Base-by-base conservation (phyloP, 2,888 invertebrate species). In the Drosophila anomalipes region DNA sequence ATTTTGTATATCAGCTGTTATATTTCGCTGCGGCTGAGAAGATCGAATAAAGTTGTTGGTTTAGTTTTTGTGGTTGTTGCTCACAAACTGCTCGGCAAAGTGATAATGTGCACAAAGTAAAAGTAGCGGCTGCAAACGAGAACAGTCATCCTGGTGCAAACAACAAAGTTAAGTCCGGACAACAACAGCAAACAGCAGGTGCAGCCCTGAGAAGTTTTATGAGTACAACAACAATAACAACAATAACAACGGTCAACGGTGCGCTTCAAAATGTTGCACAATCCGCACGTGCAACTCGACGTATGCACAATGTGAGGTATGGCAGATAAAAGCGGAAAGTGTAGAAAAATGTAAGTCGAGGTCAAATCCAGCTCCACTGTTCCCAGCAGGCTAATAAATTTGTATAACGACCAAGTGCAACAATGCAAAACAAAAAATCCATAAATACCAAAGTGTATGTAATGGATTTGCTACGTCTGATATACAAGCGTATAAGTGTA, bases 41-140 rank as follows among this genome's bases (percentile, higher is more conserved):
- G 88, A 86, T 86, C 86, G 86, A 83, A 88, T 77, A 88, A 83
- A 88, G 82, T 88, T 86, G 58, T 32, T 33, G 44, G 14, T 30
- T 14, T 57, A 19, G 12, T 19, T 57, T 37, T 37, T 28, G 16
- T 26, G 35, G 22, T 69, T 54, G 62, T 69, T 76, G 52, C 62
- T 57, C 47, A 35, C 54, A 73, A 81, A 70, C 56, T 75, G 72
- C 58, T 62, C 63, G 35, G 73, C 72, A 73, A 74, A 83, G 86
- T 86, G 86, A 86, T 86, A 88, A 88, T 88, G 86, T 72, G 72
- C 70, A 83, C 86, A 86, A 86, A 86, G 87, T 85, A 85, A 87
- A 85, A 84, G 86, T 78, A 72, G 72, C 59, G 53, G 72, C 62
- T 69, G 61, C 63, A 62, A 61, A 58, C 37, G 26, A 41, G 39